Evolutionary conservation across 2,113 vertebrate species (phyloP).

Genomic region (Pachycephala philippinensis): DNA sequence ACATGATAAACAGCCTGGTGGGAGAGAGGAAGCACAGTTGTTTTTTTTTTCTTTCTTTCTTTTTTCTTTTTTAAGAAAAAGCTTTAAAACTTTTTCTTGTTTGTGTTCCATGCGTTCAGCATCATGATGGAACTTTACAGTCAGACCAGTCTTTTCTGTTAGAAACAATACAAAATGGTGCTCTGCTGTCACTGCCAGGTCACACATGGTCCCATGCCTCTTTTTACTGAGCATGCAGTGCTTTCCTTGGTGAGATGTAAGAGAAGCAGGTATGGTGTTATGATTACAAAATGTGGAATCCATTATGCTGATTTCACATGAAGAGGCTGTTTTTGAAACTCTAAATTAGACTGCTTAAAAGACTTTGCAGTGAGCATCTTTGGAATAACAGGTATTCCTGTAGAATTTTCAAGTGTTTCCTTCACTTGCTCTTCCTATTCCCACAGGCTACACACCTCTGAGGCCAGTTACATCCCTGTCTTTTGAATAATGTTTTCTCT

Average conservation of each 20-base stretch:
- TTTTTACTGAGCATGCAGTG: not conserved
- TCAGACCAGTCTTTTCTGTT: not conserved
- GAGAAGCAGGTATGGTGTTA: not conserved
- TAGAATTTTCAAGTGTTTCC: not conserved
- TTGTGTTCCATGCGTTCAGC: not conserved
- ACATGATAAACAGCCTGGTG: not conserved
- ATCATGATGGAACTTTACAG: not conserved
- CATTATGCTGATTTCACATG: not conserved
- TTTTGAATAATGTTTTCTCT: not conserved
- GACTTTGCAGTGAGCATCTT: not conserved
- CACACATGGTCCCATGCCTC: not conserved
- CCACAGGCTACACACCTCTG: not conserved
- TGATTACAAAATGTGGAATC: not conserved
- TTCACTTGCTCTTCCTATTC: not conserved
- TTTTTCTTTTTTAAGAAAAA: not conserved
- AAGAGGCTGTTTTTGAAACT: not conserved
- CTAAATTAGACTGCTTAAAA: not conserved
- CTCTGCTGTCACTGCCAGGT: not conserved
- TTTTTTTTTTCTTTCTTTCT: fast-evolving
- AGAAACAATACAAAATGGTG: not conserved
- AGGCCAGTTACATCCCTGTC: not conserved
- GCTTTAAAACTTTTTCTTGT: not conserved
- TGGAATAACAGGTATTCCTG: not conserved
- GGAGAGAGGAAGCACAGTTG: not conserved
- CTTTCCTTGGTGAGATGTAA: not conserved